Evolutionary conservation across 2,888 invertebrate genomes (phyloP).

Genomic region (Disparrhopalites patrizii): DNA sequence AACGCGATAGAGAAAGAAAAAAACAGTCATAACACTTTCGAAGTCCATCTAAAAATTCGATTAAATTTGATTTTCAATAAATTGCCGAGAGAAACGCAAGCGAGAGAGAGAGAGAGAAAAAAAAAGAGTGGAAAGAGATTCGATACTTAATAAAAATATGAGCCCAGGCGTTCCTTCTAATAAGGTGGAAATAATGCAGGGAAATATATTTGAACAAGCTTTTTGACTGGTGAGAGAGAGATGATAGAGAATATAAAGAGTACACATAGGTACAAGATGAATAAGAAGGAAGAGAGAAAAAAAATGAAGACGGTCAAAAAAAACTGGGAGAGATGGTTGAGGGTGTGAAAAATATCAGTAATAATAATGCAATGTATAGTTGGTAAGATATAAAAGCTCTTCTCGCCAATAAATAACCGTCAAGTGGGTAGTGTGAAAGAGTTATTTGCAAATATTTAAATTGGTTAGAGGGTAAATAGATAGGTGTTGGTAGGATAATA

Average conservation of each 20-base stretch:
- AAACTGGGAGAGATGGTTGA: no score
- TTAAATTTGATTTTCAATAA: slow-evolving; percentile 6
- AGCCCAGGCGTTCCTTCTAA: slow-evolving; percentile 2
- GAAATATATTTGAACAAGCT: not conserved
- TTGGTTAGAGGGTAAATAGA: slow-evolving; percentile 16
- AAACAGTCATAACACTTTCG: no score
- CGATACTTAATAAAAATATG: slow-evolving; percentile 3
- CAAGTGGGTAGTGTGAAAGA: slow-evolving; percentile 23
- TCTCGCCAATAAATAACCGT: slow-evolving; percentile 12
- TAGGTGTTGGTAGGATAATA: slow-evolving; percentile 21
- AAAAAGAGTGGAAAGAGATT: no score
- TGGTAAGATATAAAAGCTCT: slow-evolving; percentile 6
- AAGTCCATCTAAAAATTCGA: not conserved
- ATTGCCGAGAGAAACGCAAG: not conserved
- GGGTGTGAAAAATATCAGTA: slow-evolving; percentile 8
- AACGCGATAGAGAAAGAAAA: no score
- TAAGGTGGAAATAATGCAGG: slow-evolving; percentile 1
- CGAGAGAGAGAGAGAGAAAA: no score
- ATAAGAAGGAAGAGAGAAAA: not conserved
- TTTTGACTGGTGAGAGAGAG: no score
- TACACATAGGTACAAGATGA: not conserved
- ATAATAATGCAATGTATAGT: slow-evolving; percentile 1
- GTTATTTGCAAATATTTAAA: slow-evolving; percentile 27
- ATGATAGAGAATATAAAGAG: not conserved
- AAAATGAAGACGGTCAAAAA: no score